These are phyloP conservation scores for Philereme transversata DNA, from an alignment of 2,888 invertebrate genomes.

Conservation along the genomic window DNA sequence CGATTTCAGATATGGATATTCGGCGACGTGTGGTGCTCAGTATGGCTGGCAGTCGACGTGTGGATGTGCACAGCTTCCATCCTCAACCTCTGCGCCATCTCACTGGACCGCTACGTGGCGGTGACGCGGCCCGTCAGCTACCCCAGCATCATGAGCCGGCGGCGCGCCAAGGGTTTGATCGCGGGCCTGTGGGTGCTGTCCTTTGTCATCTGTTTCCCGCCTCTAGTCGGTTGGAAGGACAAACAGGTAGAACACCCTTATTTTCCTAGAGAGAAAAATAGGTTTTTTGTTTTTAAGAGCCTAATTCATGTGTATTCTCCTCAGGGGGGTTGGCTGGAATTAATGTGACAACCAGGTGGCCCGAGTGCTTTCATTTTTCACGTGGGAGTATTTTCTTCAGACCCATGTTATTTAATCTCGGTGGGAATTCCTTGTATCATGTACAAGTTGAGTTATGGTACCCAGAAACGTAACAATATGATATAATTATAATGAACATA, in stretches of 20 bases:
- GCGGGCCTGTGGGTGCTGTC: conserved; percentile 97
- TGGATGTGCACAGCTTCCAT: conserved; percentile 99
- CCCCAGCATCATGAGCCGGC: conserved; percentile 94
- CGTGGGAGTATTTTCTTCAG: too few species aligned
- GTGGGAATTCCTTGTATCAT: too few species aligned
- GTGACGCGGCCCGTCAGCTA: conserved; percentile 98
- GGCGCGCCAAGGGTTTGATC: conserved; percentile 93
- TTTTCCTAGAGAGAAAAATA: too few species aligned
- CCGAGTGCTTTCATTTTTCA: too few species aligned
- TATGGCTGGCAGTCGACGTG: conserved; percentile 98
- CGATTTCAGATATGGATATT: conserved; percentile 95
- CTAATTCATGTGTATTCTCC: too few species aligned
- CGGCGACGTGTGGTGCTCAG: conserved; percentile 97
- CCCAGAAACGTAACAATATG: too few species aligned
- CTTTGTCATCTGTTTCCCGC: conserved; percentile 98
- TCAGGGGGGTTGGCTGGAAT: too few species aligned
- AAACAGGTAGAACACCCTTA: conserved; percentile 59
- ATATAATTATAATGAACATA: too few species aligned
- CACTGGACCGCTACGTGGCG: conserved; percentile 97
- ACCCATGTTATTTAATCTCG: too few species aligned
- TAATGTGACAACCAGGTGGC: too few species aligned
- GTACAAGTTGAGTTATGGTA: too few species aligned
- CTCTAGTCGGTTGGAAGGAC: conserved; percentile 96
- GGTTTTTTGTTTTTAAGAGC: too few species aligned
- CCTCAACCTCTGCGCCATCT: conserved; percentile 97